A percentile compares a stretch with the other conserved stretches of the same genome.
Evolutionary conservation across 2,113 vertebrate genomes (phyloP).

Genomic region (Nothoprocta pentlandii): DNA sequence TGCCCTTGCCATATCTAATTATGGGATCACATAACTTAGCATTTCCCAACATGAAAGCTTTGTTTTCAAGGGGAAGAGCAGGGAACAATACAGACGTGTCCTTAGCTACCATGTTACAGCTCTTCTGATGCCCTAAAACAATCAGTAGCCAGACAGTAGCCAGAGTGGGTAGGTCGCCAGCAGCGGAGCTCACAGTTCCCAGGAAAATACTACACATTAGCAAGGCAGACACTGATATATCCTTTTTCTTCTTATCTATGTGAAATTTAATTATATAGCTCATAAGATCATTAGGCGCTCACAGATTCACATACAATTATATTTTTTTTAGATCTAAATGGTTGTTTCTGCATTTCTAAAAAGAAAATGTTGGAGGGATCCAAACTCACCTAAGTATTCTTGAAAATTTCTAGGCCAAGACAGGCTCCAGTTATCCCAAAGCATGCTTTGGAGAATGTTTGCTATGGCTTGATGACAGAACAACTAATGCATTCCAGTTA

Average conservation of each 20-base stretch:
- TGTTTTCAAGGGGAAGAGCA: neutral
- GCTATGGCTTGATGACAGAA: neutral
- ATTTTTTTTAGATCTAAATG: neutral
- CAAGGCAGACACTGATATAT: neutral
- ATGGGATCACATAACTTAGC: neutral
- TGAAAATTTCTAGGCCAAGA: neutral
- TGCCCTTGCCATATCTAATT: neutral
- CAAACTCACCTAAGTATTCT: neutral
- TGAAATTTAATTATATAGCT: neutral
- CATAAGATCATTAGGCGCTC: neutral
- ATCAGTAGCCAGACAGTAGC: neutral
- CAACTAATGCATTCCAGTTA: constrained; percentile 12
- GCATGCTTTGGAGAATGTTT: neutral
- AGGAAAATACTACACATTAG: neutral
- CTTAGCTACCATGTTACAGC: neutral
- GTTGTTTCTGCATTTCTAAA: neutral
- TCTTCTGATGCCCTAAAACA: neutral
- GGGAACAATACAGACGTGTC: neutral
- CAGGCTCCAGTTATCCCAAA: neutral
- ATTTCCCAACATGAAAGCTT: neutral
- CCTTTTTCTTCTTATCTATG: neutral
- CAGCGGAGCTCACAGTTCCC: neutral
- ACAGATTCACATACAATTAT: neutral
- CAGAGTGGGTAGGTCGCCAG: neutral
- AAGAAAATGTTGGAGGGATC: neutral